Evolutionary conservation across 2,797 vertebrate species (phyloP).

Genomic region (Amphiprion clarkii): DNA sequence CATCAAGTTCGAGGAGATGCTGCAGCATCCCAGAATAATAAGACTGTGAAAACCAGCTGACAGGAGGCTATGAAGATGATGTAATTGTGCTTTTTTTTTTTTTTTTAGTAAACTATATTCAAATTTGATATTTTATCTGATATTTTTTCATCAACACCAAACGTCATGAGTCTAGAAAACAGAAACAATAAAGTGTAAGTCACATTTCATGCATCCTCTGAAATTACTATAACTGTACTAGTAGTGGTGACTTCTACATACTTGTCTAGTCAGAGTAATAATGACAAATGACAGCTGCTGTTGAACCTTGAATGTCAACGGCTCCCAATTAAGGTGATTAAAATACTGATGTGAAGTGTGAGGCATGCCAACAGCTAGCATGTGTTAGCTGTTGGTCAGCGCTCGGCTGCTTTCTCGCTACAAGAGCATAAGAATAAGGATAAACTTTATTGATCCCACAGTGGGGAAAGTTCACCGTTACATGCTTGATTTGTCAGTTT

Average conservation of each 20-base stretch:
- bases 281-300: neutral
- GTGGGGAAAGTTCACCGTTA: too few species aligned
- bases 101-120: neutral
- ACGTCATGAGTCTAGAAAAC: too few species aligned
- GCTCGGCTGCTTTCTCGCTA: too few species aligned
- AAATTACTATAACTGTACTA: too few species aligned
- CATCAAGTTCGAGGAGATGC: neutral
- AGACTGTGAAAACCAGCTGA: neutral
- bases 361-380: too few species aligned
- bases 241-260: too few species aligned
- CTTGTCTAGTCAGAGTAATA: too few species aligned
- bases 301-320: neutral
- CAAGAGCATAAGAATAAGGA: too few species aligned
- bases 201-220: neutral
- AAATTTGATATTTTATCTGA: neutral
- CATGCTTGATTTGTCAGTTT: too few species aligned
- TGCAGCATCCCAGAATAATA: neutral
- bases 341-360: neutral
- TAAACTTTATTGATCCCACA: too few species aligned
- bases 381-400: too few species aligned
- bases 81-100: too few species aligned
- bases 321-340: constrained; percentile 1
- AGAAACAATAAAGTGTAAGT: neutral
- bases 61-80: neutral
- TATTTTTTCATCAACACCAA: neutral